phyloP scores from a whole-genome alignment of 2,113 vertebrate genomes.

The Ictalurus furcatus region DNA sequence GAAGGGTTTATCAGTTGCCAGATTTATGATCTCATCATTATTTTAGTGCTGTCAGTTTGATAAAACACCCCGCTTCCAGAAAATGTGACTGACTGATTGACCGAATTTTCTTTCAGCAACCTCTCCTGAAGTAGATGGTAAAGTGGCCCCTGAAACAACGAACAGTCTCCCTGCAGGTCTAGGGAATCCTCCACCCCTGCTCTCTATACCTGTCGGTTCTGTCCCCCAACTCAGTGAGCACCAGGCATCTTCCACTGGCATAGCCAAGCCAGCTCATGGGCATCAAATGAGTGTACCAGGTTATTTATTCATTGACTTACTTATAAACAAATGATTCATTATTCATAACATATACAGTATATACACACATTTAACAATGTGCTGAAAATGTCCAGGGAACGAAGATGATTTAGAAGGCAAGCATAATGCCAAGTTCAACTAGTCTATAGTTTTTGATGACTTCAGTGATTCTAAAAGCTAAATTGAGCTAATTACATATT shows the following conservation, averaged over 20 bases:
- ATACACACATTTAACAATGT: neutral
- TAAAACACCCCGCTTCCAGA: neutral
- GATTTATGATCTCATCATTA: neutral
- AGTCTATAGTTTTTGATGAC: neutral
- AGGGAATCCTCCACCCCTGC: slow-evolving; percentile 71
- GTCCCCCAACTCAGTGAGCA: slow-evolving; percentile 37
- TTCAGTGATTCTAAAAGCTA: neutral
- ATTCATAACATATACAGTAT: neutral
- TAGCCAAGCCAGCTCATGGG: slow-evolving; percentile 37
- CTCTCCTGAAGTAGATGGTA: slow-evolving; percentile 56
- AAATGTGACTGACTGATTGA: neutral
- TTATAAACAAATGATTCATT: neutral
- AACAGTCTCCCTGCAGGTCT: slow-evolving; percentile 58
- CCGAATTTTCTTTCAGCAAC: slow-evolving; percentile 36
- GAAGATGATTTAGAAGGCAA: neutral
- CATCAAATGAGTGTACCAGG: slow-evolving; percentile 68
- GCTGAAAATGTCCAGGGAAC: neutral
- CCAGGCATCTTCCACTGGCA: slow-evolving; percentile 54
- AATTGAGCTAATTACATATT: neutral
- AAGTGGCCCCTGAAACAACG: slow-evolving; percentile 14
- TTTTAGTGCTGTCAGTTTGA: neutral
- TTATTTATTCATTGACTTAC: slow-evolving; percentile 38
- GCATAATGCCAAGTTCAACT: neutral
- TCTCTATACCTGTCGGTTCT: slow-evolving; percentile 61
- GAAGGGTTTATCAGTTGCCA: neutral